Evolutionary conservation across 2,888 invertebrate genomes (phyloP), one percentile per base, ranked within the genome.

Genomic region (Bugulina stolonifera): DNA sequence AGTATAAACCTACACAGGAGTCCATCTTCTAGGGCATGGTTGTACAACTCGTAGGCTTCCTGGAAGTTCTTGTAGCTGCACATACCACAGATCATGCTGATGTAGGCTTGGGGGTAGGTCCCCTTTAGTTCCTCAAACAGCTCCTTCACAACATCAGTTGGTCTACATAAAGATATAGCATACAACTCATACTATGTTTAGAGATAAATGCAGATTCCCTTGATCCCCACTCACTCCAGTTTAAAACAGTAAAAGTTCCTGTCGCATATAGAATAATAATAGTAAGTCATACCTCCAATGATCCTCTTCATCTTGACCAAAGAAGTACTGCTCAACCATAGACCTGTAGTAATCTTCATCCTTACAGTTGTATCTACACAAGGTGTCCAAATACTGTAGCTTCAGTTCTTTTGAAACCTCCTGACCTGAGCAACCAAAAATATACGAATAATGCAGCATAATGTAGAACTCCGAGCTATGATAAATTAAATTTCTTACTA

Each of bases 41-140:
- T 27, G 32, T 64, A 64, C 27, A 64, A 3, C 5, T 64, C 64
- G 32, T 64, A n/a, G 14, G 64, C 64, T n/a, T 64, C 27, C 34
- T 32, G 25, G 34, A 29, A n/a, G 5, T 14, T 18, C 5, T 64
- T 29, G 32, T 32, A 64, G 10, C 10, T 32, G 64, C 64, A 64
- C 64, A 64, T 64, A 14, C 64, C 64, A 64, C 64, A 64, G 27
- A 64, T 64, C 18, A 64, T 32, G 27, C 64, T 64, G 32, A 64
- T 64, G 32, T 64, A 32, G 64, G 34, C 64, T 32, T 64, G 64
- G 5, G 64, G 64, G 64, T 64, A 32, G 29, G 27, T 27, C 25
- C 27, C 32, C 2, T 10, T 14, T 10, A 64, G 64, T 32, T 64
- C 64, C 32, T 25, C 32, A 64, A 29, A 64, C 64, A 64, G 32